A percentile compares a stretch with the other conserved stretches of the same genome.
Conservation (phyloP, 2,888 invertebrate genomes). For the Calliopum simillimum region DNA sequence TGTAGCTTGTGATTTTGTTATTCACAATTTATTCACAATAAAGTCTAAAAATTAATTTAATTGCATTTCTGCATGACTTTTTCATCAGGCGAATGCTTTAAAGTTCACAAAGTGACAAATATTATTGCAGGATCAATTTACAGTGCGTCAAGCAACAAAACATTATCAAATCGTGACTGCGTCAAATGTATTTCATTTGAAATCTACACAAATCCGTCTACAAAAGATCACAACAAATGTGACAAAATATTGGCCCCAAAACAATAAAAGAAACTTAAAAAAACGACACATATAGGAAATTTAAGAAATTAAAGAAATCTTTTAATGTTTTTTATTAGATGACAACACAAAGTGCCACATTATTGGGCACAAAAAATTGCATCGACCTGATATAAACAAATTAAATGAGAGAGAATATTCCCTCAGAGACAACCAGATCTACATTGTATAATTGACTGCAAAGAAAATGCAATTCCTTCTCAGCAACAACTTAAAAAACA, state of each 20-base stretch:
- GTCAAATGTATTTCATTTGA: slow-evolving; percentile 7
- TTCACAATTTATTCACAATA: not conserved
- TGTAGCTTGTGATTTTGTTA: no score
- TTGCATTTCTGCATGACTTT: slow-evolving; percentile 1
- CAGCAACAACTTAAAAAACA: slow-evolving; percentile 23
- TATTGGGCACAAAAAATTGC: slow-evolving; percentile 36
- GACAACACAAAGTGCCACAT: slow-evolving; percentile 35
- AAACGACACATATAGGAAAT: no score
- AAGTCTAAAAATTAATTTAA: not conserved
- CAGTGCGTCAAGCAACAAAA: not conserved
- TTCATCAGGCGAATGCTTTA: not conserved
- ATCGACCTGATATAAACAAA: slow-evolving; percentile 4
- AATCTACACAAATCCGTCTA: slow-evolving; percentile 22
- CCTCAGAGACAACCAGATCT: no score
- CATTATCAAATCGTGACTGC: not conserved
- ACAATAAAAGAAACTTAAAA: not conserved
- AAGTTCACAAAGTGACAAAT: not conserved
- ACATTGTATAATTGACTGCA: no score
- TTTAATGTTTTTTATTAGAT: slow-evolving; percentile 31
- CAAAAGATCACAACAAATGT: slow-evolving; percentile 15
- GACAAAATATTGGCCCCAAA: slow-evolving; percentile 31
- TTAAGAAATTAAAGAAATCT: slow-evolving; percentile 3
- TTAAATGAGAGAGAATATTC: no score
- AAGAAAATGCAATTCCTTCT: no score
- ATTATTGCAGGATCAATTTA: not conserved